Evolutionary conservation across 2,888 invertebrate genomes (phyloP), one percentile per base, ranked within the genome.

Genomic region (Melikaiella ostensackeni): DNA sequence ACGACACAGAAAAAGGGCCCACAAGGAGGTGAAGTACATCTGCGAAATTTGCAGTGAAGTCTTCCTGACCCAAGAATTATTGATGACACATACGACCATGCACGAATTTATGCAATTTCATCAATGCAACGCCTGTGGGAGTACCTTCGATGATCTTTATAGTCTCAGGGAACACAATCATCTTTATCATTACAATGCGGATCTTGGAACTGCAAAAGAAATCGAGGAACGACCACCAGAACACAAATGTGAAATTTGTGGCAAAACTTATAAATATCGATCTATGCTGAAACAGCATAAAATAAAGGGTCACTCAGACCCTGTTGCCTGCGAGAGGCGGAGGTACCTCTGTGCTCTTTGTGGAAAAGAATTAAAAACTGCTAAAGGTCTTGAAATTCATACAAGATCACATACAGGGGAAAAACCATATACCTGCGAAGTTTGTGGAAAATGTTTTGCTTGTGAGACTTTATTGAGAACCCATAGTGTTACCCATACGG

Each of bases 161-260:
- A 86, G 86, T 4, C 78, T 88, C 33, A 84, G 87, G 77, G 86
- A 88, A 38, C 89, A 89, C 76, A 86, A 85, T 79, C 86, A 84
- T 9, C 77, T 85, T 1, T 83, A 84, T 46, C 87, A 87, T 63
- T 86, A 83, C 77, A 83, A 87, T 59, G 82, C 62, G 16, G 77
- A 79, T 8, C 46, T 73, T 1, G 76, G 73, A 50, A 50, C 16
- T 27, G 21, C 57, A 16, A 59, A 59, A 6, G 66, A 77, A 4
- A 46, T 35, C 0, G 59, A 35, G 6, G 77, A 76, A 2, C 80
- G 76, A n/a, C 63, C 74, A 0, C 35, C 78, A 21, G 80, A 83
- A 21, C 90, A 90, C 77, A 84, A 86, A 11, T 90, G 90, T 77
- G 88, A 90, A 73, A 88, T 90, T 0, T 90, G 90, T 73, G 90